These are phyloP conservation scores for Rhyacichthys aspro DNA, from an alignment of 2,797 vertebrate species.

Conservation along the genomic window DNA sequence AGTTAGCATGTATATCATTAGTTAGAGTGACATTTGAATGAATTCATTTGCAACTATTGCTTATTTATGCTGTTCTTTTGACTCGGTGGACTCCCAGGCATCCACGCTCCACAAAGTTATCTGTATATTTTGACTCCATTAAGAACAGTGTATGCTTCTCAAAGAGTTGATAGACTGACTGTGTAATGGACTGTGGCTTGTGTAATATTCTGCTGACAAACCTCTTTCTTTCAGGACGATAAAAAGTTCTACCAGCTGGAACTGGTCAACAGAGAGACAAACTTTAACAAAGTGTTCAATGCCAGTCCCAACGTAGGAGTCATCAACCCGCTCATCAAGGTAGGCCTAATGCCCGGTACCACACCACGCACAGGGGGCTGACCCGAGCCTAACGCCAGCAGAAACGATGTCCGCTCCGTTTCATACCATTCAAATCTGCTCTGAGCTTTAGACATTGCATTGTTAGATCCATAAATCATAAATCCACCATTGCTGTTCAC, in stretches of 20 bases:
- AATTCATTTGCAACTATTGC: no score
- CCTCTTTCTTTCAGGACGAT: constrained; percentile 86
- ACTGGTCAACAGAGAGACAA: constrained; percentile 98
- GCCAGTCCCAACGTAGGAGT: constrained; percentile 96
- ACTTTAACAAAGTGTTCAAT: constrained; percentile 99
- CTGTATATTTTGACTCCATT: no score
- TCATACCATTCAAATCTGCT: constrained; percentile 34
- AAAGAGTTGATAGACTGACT: constrained; percentile 25
- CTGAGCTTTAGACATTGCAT: background rate
- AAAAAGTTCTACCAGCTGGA: constrained; percentile 99
- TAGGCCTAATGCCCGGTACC: constrained; percentile 47
- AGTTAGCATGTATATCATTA: no score
- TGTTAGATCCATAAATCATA: background rate
- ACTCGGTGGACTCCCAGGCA: no score
- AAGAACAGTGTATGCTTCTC: constrained; percentile 9
- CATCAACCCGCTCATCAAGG: constrained; percentile 98
- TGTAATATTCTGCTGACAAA: constrained; percentile 29
- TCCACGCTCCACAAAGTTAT: no score
- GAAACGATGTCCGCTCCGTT: constrained; percentile 48
- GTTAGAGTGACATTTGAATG: no score
- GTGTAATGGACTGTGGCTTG: no score
- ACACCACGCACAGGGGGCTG: constrained; percentile 40
- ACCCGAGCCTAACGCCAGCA: constrained; percentile 11
- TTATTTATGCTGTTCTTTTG: no score
- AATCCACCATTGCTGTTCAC: background rate